Evolutionary conservation across 2,888 invertebrate genomes (phyloP).

Genomic region (Lasioglossum figueresi): DNA sequence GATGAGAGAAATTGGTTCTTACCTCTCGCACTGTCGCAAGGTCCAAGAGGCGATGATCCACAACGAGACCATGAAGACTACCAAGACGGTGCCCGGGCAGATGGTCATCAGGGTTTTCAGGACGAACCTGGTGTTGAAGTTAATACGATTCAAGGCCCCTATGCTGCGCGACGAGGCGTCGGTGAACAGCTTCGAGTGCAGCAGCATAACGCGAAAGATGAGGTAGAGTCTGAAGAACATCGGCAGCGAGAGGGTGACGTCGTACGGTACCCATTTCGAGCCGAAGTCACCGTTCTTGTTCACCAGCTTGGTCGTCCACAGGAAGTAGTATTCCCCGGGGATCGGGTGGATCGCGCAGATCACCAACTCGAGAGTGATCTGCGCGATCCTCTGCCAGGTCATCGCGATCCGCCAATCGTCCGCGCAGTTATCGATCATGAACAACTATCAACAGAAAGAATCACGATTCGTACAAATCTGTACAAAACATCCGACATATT

Average conservation of each 20-base stretch:
- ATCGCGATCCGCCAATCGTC: constrained; percentile 99
- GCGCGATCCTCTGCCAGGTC: constrained; percentile 98
- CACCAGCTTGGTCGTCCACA: constrained; percentile 97
- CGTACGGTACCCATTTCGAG: constrained; percentile 93
- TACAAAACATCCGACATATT: too few species aligned
- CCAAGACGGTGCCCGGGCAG: constrained; percentile 98
- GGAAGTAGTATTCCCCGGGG: constrained; percentile 97
- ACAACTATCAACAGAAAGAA: constrained; percentile 90
- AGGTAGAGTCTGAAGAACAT: constrained; percentile 99
- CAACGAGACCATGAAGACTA: constrained; percentile 99
- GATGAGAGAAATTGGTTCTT: not conserved
- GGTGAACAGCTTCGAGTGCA: constrained; percentile 99
- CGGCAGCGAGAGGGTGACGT: constrained; percentile 98
- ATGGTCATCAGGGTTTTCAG: constrained; percentile 99
- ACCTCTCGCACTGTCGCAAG: constrained; percentile 99
- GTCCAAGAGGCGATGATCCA: constrained; percentile 99
- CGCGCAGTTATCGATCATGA: constrained; percentile 99
- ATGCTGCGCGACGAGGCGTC: constrained; percentile 99
- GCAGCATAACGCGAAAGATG: constrained; percentile 99
- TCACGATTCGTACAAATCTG: too few species aligned
- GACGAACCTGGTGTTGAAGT: constrained; percentile 98
- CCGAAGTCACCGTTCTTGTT: constrained; percentile 90
- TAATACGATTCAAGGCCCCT: constrained; percentile 98
- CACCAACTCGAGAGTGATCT: constrained; percentile 95
- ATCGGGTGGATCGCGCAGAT: constrained; percentile 99